phyloP scores from a whole-genome alignment of 2,888 invertebrate genomes.

The Macrosiphum euphorbiae region DNA sequence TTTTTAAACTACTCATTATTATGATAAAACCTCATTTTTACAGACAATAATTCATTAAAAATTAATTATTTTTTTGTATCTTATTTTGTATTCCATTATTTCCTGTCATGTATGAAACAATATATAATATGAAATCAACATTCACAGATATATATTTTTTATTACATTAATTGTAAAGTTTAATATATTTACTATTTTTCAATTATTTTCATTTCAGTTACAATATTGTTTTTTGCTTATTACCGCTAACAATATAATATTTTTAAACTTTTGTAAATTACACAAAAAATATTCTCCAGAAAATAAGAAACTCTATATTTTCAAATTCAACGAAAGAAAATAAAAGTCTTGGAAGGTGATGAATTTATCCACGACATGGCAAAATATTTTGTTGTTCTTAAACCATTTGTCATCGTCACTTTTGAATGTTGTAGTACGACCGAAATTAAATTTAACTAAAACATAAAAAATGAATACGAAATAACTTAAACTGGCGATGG shows the following conservation, averaged over 20 bases:
- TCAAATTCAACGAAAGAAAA: not conserved
- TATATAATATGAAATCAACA: not conserved
- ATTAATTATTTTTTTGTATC: not conserved
- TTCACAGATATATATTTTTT: not conserved
- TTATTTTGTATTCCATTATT: not conserved
- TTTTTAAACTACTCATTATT: not conserved
- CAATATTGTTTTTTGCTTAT: not conserved
- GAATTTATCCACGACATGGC: conserved; percentile 15
- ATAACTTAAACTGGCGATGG: not conserved
- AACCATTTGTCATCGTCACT: conserved; percentile 57
- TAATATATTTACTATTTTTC: not conserved
- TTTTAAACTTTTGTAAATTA: not conserved
- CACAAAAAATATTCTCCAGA: not conserved
- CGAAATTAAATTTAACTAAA: conserved; percentile 55
- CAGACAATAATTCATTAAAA: not conserved
- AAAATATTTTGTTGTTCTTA: conserved; percentile 39
- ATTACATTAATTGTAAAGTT: not conserved
- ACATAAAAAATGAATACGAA: not conserved
- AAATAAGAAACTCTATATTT: not conserved
- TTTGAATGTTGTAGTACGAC: conserved; percentile 19
- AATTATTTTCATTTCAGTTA: not conserved
- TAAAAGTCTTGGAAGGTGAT: not conserved
- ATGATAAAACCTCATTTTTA: not conserved
- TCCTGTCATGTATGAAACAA: not conserved
- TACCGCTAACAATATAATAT: not conserved